A percentile compares a stretch with the other conserved stretches of the same genome.
These are phyloP conservation scores for Troides helena DNA, from an alignment of 2,888 invertebrate genomes.

Conservation along the genomic window DNA sequence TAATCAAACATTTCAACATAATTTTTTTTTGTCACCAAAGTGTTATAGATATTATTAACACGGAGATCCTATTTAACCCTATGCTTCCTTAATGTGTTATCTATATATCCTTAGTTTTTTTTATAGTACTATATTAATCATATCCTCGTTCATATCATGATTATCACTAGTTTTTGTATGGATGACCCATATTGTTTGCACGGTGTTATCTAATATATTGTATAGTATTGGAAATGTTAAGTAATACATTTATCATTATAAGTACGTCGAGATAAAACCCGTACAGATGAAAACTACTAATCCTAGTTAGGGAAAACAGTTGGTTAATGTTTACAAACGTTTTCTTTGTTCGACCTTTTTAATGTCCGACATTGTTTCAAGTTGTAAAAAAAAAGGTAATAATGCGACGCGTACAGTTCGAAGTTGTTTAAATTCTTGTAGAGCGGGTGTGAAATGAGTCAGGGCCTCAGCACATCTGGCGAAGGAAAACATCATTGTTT, in stretches of 20 bases:
- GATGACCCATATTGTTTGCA: background rate
- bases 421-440: constrained; percentile 29
- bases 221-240: background rate
- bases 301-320: constrained; percentile 4
- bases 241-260: background rate
- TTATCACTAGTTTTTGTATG: background rate
- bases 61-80: background rate
- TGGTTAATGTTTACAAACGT: constrained; percentile 25
- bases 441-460: constrained; percentile 32
- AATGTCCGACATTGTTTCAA: constrained; percentile 28
- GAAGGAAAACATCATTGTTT: constrained; percentile 40
- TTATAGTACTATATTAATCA: background rate
- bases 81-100: background rate
- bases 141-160: no score
- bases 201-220: background rate
- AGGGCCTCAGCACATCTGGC: constrained; percentile 34
- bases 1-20: no score
- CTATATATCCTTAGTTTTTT: background rate
- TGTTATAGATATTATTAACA: background rate
- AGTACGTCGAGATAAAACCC: background rate
- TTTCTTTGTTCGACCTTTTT: constrained; percentile 25
- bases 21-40: no score
- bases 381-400: constrained; percentile 28
- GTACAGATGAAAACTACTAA: constrained; percentile 11
- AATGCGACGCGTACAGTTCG: constrained; percentile 8